Evolutionary conservation across 2,888 invertebrate genomes (phyloP), one percentile per base, ranked within the genome.

Genomic region (Zhuqinia jingwanae): DNA sequence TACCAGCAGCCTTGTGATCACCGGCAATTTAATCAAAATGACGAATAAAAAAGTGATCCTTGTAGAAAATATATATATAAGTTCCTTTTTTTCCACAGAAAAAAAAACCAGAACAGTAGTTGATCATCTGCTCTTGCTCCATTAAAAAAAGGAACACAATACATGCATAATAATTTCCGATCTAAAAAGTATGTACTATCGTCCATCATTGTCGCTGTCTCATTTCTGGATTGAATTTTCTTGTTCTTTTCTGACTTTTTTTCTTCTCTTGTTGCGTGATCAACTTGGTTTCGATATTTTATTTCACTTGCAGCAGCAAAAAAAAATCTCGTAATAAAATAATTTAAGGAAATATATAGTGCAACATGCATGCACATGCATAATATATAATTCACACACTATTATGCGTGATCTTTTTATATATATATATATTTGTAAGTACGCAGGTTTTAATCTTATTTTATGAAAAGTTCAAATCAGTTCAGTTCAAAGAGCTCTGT

Each of bases 231-330:
- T 79, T 75, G 73, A 53, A 53, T 50, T 75, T 75, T 50, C 73
- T 27, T 75, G 73, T 75, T 53, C 42, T 36, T 15, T 42, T 20
- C 22, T 68, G n/a, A 22, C 13, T 58, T 77, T 58, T 58, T 36
- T 60, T 60, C 27, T 53, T 1, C 75, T 58, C 3, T 53, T 70
- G 58, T 82, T 82, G 82, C 82, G 82, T 82, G 82, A 82, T 82
- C 82, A 75, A 65, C 76, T 56, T 82, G 63, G 81, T 60, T 81
- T 60, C 76, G 36, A 82, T 82, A 82, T 75, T 75, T 77, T 60
- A 45, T 77, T 77, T 77, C 77, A 77, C 75, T 75, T 30, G 53
- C 17, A 56, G 53, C 17, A 56, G 75, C 75, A 30, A 56, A 56
- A 75, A 10, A 2, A 53, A 27, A 3, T 70, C 70, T 22, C n/a